These are phyloP conservation scores for Caprella mutica DNA, from an alignment of 2,888 invertebrate species.

Conservation along the genomic window DNA sequence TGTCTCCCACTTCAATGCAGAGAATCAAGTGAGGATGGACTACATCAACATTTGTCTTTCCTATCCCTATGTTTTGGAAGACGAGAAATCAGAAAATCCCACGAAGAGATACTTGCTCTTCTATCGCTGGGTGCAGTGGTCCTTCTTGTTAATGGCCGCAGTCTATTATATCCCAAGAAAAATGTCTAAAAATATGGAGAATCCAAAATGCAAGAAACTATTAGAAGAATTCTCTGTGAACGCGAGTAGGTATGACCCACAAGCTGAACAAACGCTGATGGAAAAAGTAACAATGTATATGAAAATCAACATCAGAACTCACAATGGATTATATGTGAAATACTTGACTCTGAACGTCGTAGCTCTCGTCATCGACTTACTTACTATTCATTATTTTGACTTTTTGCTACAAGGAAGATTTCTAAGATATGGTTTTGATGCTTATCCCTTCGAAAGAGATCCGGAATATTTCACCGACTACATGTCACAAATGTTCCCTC, in stretches of 20 bases:
- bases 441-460: conserved; percentile 28
- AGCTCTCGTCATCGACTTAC: conserved; percentile 24
- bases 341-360: conserved; percentile 19
- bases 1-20: conserved; percentile 33
- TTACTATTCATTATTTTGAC: conserved; percentile 25
- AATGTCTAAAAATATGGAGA: conserved; percentile 29
- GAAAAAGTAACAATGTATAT: conserved; percentile 27
- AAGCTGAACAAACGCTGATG: conserved; percentile 18
- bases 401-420: conserved; percentile 31
- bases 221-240: conserved; percentile 26
- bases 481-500: conserved; percentile 33
- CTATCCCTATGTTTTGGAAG: conserved; percentile 24
- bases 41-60: conserved; percentile 34
- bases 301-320: conserved; percentile 27
- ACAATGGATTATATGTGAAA: conserved; percentile 32
- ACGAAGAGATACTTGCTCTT: conserved; percentile 23
- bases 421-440: conserved; percentile 17
- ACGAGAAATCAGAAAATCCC: conserved; percentile 1
- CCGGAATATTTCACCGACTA: conserved; percentile 27
- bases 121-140: conserved; percentile 33
- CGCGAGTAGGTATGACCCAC: conserved; percentile 19
- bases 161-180: conserved; percentile 31
- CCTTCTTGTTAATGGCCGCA: conserved; percentile 19
- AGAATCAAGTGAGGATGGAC: conserved; percentile 32
- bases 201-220: conserved; percentile 29